Conservation (phyloP, 2,888 invertebrate genomes). For the Nemotelus pantherinus region DNA sequence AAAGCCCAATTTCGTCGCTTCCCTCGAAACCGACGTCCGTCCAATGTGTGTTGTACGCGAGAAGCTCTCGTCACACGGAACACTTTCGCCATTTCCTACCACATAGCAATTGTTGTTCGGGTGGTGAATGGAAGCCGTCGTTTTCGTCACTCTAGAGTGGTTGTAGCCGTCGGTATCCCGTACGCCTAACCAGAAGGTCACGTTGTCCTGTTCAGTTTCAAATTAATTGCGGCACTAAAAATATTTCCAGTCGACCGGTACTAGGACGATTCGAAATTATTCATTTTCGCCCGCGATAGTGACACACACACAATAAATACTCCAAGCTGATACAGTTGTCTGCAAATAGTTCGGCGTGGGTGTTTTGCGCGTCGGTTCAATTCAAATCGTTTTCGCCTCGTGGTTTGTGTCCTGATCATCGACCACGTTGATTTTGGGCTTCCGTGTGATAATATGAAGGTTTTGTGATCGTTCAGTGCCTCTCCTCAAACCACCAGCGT, state of each 20-base stretch:
- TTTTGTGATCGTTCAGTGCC: constrained; percentile 39
- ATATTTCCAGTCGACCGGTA: not conserved
- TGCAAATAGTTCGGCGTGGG: too few relatives aligned
- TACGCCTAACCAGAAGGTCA: constrained; percentile 4
- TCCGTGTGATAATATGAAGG: constrained; percentile 27
- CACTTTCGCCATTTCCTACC: constrained; percentile 30
- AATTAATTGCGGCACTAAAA: constrained; percentile 28
- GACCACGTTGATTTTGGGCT: not conserved
- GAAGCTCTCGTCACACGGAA: constrained; percentile 25
- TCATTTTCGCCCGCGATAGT: too few relatives aligned
- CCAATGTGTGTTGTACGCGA: not conserved
- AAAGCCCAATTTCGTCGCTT: constrained; percentile 37
- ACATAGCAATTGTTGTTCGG: constrained; percentile 26
- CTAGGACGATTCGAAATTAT: not conserved
- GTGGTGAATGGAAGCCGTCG: constrained; percentile 35
- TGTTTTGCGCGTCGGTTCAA: too few relatives aligned
- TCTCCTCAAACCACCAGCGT: not conserved
- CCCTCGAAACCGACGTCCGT: not conserved
- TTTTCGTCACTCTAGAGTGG: not conserved
- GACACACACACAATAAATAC: too few relatives aligned
- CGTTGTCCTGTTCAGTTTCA: constrained; percentile 4
- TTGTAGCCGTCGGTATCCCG: not conserved
- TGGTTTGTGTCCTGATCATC: not conserved
- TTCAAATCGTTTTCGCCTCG: not conserved
- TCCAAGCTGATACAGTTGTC: too few relatives aligned